Conservation (phyloP, 2,797 vertebrate genomes). For the Lacerta agilis region DNA sequence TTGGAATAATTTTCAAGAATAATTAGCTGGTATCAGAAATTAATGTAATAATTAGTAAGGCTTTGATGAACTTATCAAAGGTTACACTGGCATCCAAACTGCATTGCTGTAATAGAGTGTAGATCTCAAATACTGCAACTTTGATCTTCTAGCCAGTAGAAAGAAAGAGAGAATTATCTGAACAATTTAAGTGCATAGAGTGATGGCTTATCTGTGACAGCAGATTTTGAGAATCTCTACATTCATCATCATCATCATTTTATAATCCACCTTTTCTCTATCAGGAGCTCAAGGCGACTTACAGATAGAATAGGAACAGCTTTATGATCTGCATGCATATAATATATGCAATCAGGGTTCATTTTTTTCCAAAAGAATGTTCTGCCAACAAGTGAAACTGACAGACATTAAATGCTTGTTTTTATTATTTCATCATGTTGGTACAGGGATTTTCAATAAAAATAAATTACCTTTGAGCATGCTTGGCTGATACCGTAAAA, state of each 20-base stretch:
- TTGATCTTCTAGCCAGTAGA: constrained; percentile 20
- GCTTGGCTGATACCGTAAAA: constrained; percentile 52
- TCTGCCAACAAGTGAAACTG: constrained; percentile 44
- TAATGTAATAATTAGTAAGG: not conserved
- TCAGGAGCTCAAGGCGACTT: too few species aligned
- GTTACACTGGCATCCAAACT: constrained; percentile 24
- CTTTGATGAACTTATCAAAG: not conserved
- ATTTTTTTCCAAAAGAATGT: constrained; percentile 18
- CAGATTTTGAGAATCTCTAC: constrained; percentile 11
- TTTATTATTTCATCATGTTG: constrained; percentile 52
- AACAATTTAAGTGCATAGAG: constrained; percentile 29
- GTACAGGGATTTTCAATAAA: constrained; percentile 59
- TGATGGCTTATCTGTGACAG: constrained; percentile 20
- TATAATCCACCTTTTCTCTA: too few species aligned
- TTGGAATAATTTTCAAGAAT: not conserved
- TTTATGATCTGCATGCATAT: constrained; percentile 12
- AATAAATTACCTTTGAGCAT: constrained; percentile 64
- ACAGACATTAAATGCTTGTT: constrained; percentile 61
- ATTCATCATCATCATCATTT: not conserved
- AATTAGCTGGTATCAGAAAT: not conserved
- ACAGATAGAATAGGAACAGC: not conserved
- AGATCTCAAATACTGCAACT: not conserved
- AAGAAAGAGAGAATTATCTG: not conserved
- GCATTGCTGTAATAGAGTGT: constrained; percentile 13
- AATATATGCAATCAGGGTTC: not conserved